These are phyloP conservation scores for Palloptera scutellata DNA, from an alignment of 2,888 invertebrate species.

Conservation along the genomic window DNA sequence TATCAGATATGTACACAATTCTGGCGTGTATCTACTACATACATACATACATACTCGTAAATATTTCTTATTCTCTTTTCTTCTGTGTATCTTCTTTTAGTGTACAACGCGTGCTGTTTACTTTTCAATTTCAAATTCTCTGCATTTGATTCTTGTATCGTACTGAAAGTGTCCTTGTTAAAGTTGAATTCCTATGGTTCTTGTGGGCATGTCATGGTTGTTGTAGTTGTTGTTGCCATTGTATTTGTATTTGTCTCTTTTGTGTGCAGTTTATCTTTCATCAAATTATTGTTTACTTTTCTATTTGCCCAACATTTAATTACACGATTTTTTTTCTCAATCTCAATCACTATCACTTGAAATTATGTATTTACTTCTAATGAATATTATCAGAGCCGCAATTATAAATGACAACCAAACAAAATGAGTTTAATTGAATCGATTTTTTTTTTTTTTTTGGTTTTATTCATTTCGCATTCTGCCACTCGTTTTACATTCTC, in stretches of 20 bases:
- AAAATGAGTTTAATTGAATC: not conserved
- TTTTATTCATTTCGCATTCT: too few species aligned
- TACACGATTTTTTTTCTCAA: conserved; percentile 11
- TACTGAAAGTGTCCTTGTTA: not conserved
- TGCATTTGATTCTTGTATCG: not conserved
- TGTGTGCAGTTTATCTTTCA: too few species aligned
- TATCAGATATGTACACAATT: too few species aligned
- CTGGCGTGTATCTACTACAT: too few species aligned
- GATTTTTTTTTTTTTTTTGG: not conserved
- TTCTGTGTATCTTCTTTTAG: not conserved
- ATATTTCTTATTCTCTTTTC: too few species aligned
- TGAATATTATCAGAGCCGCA: not conserved
- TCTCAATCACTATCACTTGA: not conserved
- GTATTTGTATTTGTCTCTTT: not conserved
- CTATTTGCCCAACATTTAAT: conserved; percentile 18
- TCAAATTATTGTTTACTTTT: not conserved
- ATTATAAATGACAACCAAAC: not conserved
- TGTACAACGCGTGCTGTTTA: conserved; percentile 13
- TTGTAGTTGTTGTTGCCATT: not conserved
- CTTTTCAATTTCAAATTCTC: conserved; percentile 3
- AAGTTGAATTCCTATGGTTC: too few species aligned
- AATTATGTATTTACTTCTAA: not conserved
- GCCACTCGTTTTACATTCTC: too few species aligned
- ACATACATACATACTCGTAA: too few species aligned
- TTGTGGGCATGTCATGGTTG: too few species aligned